Percentiles rank a stretch among this genome's conserved stretches.
phyloP scores from a whole-genome alignment of 92 coral and sea anemone genomes.

The Siderastrea siderea region DNA sequence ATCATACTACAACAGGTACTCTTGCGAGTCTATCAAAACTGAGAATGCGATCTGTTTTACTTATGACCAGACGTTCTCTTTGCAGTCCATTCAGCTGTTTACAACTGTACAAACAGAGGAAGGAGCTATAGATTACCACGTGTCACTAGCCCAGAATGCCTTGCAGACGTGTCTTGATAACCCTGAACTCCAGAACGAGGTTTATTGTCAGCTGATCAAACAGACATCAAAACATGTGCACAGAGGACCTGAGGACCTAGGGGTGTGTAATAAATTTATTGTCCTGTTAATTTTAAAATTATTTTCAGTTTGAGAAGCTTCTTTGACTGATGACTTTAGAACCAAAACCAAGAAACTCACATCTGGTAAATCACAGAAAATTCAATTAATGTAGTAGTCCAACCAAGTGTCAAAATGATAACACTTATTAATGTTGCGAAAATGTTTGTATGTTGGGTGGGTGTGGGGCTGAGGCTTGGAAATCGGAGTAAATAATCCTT shows the following conservation, averaged over 20 bases:
- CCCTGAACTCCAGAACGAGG: slow-evolving; percentile 95
- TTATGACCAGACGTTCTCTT: background rate
- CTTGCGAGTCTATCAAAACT: no score
- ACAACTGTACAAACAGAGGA: slow-evolving; percentile 92
- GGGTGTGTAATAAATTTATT: slow-evolving; percentile 44
- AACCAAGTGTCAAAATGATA: no score
- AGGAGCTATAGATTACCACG: slow-evolving; percentile 97
- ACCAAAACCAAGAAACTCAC: no score
- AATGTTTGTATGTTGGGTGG: background rate
- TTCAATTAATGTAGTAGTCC: no score
- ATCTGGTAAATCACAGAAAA: no score
- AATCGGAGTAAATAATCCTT: no score
- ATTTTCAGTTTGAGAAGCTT: no score
- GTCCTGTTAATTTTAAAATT: no score
- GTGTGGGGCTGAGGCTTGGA: no score
- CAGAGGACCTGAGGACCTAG: slow-evolving; percentile 85
- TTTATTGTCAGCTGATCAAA: slow-evolving; percentile 94
- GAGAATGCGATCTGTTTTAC: background rate
- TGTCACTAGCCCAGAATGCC: slow-evolving; percentile 99
- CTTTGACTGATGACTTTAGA: no score
- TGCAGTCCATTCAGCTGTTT: slow-evolving; percentile 90
- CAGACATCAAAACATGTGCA: slow-evolving; percentile 96
- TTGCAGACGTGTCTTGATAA: slow-evolving; percentile 89
- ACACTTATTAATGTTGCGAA: no score
- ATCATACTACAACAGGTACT: no score